Base-by-base conservation (phyloP, 2,888 invertebrate genomes). In the Eulithis prunata region DNA sequence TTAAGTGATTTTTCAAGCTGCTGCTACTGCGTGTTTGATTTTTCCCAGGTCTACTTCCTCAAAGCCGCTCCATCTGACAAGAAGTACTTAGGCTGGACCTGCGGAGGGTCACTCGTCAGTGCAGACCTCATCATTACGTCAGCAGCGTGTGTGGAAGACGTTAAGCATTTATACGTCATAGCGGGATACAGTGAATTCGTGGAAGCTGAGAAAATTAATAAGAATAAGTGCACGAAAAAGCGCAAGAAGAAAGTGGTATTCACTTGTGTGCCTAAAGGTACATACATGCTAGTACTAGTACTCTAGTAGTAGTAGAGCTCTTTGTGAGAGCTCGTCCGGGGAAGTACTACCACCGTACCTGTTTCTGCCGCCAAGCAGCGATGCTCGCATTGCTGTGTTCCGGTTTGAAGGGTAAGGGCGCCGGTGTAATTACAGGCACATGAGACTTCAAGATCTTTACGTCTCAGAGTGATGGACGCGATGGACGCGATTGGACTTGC, bases 171-270 rank as follows among this genome's bases (percentile, higher is more conserved):
- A 58, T 84, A 83, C 57, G 81, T 74, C 1, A 71, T 85, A 53
- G 77, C 81, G 4, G 85, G 84, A 0, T 82, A 82, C 55, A 73
- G 70, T 0, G 78, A 75, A 41, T 85, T 84, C 28, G 77, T 87
- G 0, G 51, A 61, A 1, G 43, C 66, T 3, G 41, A 71, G 0
- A 3, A 76, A 0, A 56, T 87, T 0, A 55, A 79, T 0, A 41
- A 10, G 0, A 74, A 88, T 51, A 0, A 10, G 0, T 89, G 89
- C 64, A 82, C 82, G 0, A 73, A 70, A 8, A 8, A 43, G 0
- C 76, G 55, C 53, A 87, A 79, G 57, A 87, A 83, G 66, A 88
- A 77, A 68, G 66, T 88, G 8, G 60, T 85, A 0, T 73, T 73
- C 2, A 80, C 76, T 3, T 85, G 83, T 61, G 67, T 83, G 2